Evolutionary conservation across 2,113 vertebrate species (phyloP).

Genomic region (Saimiri boliviensis): DNA sequence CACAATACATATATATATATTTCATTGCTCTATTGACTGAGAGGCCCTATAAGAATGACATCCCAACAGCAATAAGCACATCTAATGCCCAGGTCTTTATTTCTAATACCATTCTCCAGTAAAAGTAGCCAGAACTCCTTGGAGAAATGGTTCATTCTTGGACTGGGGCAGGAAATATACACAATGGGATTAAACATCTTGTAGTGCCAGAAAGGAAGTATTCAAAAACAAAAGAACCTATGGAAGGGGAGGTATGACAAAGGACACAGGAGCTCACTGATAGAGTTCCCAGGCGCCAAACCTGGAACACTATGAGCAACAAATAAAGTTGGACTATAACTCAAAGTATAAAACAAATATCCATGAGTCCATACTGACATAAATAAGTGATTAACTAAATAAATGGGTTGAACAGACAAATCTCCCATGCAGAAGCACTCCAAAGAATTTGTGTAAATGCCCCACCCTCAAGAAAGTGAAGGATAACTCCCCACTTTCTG

Average conservation of each 20-base stretch:
- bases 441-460: neutral
- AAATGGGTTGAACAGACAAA: neutral
- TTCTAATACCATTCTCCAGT: neutral
- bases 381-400: neutral
- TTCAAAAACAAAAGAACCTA: neutral
- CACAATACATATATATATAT: neutral
- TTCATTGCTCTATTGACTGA: neutral
- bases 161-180: neutral
- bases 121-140: neutral
- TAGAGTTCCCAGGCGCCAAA: neutral
- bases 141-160: neutral
- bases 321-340: neutral
- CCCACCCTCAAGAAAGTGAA: neutral
- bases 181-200: neutral
- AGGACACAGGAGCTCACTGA: neutral
- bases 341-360: neutral
- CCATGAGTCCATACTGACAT: neutral
- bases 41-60: neutral
- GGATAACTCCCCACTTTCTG: neutral
- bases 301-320: neutral
- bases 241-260: neutral
- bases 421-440: neutral
- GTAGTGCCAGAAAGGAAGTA: neutral
- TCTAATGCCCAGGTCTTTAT: neutral
- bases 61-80: neutral